Percentiles rank a stretch among this genome's conserved stretches.
These are phyloP conservation scores for Nudaria mundana DNA, from an alignment of 2,888 invertebrate species.

Conservation along the genomic window DNA sequence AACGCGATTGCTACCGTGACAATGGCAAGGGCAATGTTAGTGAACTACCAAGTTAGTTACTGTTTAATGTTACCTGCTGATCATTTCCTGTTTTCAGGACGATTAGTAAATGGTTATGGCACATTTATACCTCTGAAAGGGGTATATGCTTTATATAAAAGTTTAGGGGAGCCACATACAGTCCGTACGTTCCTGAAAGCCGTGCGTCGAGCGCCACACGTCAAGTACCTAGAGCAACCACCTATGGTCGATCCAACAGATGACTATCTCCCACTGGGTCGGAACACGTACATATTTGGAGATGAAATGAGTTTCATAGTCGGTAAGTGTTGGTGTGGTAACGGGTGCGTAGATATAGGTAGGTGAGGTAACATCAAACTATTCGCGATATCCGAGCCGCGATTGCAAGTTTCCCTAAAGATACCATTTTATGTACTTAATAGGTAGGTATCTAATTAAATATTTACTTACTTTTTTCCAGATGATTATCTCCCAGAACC, in stretches of 20 bases:
- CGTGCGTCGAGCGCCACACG: conserved; percentile 47
- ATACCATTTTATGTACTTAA: no score
- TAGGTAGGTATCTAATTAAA: no score
- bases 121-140: conserved; percentile 64
- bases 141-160: conserved; percentile 65
- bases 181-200: conserved; percentile 59
- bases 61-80: no score
- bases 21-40: no score
- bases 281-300: conserved; percentile 56
- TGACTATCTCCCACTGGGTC: conserved; percentile 43
- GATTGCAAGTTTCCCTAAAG: no score
- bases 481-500: conserved; percentile 31
- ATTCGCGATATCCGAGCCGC: no score
- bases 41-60: no score
- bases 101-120: conserved; percentile 52
- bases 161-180: conserved; percentile 71
- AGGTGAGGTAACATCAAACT: no score
- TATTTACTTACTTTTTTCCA: conserved; percentile 32
- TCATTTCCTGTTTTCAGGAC: conserved; percentile 41
- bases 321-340: conserved; percentile 35
- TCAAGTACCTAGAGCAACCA: conserved; percentile 33
- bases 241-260: conserved; percentile 40
- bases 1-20: no score
- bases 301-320: conserved; percentile 56
- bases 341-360: no score